These are phyloP conservation scores for Pelecanus crispus DNA, from an alignment of 2,113 vertebrate species.

Conservation along the genomic window DNA sequence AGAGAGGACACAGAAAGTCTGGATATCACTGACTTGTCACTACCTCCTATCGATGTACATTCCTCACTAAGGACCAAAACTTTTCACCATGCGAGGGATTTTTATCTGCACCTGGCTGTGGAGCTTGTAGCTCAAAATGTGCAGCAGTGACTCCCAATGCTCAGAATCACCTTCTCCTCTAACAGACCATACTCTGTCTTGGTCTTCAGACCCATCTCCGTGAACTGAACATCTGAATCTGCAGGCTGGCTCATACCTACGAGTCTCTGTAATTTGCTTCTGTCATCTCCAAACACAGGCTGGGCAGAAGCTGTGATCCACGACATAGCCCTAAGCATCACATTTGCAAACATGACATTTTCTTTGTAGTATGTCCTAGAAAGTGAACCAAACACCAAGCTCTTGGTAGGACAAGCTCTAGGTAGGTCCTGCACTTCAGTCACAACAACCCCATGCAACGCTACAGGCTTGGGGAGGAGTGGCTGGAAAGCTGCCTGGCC, in stretches of 20 bases:
- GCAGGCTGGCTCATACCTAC: neutral
- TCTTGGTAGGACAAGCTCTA: neutral
- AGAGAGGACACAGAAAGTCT: neutral
- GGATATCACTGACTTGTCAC: neutral
- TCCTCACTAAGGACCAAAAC: neutral
- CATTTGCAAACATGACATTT: neutral
- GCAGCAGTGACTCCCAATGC: neutral
- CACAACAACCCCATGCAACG: too few relatives aligned
- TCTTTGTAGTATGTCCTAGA: neutral
- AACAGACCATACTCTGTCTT: neutral
- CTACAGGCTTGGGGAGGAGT: too few relatives aligned
- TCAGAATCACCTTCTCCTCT: neutral
- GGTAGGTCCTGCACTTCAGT: too few relatives aligned
- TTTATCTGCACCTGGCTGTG: neutral
- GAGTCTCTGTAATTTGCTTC: neutral
- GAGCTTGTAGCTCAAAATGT: neutral
- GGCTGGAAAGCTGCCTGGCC: too few relatives aligned
- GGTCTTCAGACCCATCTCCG: neutral
- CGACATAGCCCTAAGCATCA: neutral
- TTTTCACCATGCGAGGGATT: neutral
- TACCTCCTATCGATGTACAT: neutral
- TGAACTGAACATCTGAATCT: neutral
- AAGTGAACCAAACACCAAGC: neutral
- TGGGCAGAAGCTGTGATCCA: neutral
- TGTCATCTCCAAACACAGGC: neutral